A percentile compares a stretch with the other conserved stretches of the same genome.
These are phyloP conservation scores for Lytechinus pictus DNA, from an alignment of 35 echinoderm and acorn worm genomes.

Conservation along the genomic window DNA sequence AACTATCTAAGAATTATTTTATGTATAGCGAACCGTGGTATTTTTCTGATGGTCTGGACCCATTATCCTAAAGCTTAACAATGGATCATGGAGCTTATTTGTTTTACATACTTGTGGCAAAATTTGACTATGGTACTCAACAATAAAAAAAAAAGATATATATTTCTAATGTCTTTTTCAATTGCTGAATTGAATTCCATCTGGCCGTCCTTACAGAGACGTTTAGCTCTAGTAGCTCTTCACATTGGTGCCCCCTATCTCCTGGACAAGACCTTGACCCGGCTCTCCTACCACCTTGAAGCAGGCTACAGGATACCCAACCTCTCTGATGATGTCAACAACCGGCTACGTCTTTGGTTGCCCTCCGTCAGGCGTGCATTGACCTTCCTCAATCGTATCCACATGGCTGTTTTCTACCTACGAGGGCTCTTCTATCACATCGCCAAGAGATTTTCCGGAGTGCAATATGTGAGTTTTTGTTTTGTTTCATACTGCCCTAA, in stretches of 20 bases:
- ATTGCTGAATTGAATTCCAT: too few relatives aligned
- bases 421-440: slow-evolving; percentile 86
- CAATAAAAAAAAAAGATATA: too few relatives aligned
- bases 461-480: slow-evolving; percentile 85
- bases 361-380: slow-evolving; percentile 66
- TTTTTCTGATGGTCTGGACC: too few relatives aligned
- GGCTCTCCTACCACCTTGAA: slow-evolving; percentile 64
- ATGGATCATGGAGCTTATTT: too few relatives aligned
- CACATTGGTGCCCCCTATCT: slow-evolving; percentile 85
- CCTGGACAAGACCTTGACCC: slow-evolving; percentile 67
- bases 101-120: too few relatives aligned
- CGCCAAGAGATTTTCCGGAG: slow-evolving; percentile 80
- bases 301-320: slow-evolving; percentile 34
- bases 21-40: too few relatives aligned
- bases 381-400: slow-evolving; percentile 67
- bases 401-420: slow-evolving; percentile 90
- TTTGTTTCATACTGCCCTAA: not conserved
- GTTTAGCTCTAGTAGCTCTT: slow-evolving; percentile 64
- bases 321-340: slow-evolving; percentile 33
- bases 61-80: too few relatives aligned
- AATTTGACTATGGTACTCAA: too few relatives aligned
- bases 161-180: too few relatives aligned
- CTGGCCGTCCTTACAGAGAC: slow-evolving; percentile 50
- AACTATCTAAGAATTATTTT: too few relatives aligned
- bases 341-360: slow-evolving; percentile 55